A percentile compares a stretch with the other conserved stretches of the same genome.
phyloP scores from a whole-genome alignment of 2,797 vertebrate species.

The Smutsia gigantea region DNA sequence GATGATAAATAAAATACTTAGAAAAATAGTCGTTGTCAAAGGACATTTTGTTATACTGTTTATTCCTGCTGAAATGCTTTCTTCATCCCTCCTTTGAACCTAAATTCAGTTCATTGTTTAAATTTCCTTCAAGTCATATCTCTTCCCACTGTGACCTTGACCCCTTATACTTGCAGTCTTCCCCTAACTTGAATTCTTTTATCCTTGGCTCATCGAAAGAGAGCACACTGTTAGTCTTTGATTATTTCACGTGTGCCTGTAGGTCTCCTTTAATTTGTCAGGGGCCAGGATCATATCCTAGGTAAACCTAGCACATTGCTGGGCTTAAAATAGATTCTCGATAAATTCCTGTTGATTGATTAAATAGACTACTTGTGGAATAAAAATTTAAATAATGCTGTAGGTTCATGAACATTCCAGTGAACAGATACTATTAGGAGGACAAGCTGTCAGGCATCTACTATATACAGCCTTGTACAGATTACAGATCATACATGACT shows the following conservation, averaged over 20 bases:
- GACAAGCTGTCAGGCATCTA: background rate
- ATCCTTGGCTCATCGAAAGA: background rate
- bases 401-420: background rate
- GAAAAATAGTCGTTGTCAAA: background rate
- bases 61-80: background rate
- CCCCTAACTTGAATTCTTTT: background rate
- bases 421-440: background rate
- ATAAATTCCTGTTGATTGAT: slow-evolving; percentile 21
- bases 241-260: background rate
- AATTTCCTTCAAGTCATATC: background rate
- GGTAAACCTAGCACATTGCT: background rate
- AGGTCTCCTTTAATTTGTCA: background rate
- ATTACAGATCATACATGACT: background rate
- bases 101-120: background rate
- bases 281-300: background rate
- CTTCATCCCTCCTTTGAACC: background rate
- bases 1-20: background rate
- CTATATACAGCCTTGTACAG: background rate
- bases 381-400: background rate
- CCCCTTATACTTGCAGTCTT: background rate
- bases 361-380: slow-evolving; percentile 7
- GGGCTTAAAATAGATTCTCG: background rate
- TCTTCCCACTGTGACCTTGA: background rate
- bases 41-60: background rate
- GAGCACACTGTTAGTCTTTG: background rate